Conservation (phyloP, 2,797 vertebrate species). For the Cuniculus paca region DNA sequence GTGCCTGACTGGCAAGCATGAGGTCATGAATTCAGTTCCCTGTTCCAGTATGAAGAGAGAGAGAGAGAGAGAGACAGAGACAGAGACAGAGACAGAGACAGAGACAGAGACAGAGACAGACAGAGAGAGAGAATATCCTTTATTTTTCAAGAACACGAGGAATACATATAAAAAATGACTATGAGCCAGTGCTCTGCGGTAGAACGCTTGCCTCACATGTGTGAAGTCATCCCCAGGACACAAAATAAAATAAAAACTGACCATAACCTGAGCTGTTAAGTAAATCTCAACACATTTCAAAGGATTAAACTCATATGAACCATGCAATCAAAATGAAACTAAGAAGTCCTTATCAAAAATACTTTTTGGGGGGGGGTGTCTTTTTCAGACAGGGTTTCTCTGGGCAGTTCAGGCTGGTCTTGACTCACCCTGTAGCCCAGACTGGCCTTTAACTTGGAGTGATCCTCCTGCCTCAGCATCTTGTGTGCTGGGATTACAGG, state of each 20-base stretch:
- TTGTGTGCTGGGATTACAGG: neutral
- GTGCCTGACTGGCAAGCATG: too few relatives aligned
- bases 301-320: neutral
- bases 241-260: neutral
- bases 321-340: neutral
- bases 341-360: slow-evolving; percentile 15
- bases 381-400: neutral
- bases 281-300: neutral
- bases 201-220: neutral
- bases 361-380: neutral
- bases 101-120: too few relatives aligned
- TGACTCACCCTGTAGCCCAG: neutral
- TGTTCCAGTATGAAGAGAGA: too few relatives aligned
- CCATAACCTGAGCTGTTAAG: neutral
- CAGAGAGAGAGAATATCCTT: slow-evolving; percentile 28
- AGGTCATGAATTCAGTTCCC: too few relatives aligned
- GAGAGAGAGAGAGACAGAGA: too few relatives aligned
- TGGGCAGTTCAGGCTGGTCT: neutral
- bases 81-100: too few relatives aligned
- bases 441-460: neutral
- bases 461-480: neutral
- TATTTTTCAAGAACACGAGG: neutral
- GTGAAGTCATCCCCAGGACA: neutral
- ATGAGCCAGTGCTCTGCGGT: neutral
- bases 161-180: neutral